phyloP scores from a whole-genome alignment of 1,140 invertebrate species.

The Platyura marginata region DNA sequence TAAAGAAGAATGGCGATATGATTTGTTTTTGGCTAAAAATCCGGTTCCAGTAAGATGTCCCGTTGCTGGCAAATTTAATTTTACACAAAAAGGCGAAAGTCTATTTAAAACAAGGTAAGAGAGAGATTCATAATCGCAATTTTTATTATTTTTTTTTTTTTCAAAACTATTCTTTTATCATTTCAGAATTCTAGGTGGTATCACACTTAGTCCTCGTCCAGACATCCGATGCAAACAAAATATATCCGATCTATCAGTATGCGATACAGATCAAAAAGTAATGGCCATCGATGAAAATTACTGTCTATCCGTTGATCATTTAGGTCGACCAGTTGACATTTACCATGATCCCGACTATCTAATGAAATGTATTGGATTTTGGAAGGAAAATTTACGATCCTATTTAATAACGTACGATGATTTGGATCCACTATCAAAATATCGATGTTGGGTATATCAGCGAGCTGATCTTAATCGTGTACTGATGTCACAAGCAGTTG shows the following conservation, averaged over 20 bases:
- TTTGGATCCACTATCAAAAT: slow-evolving; percentile 86
- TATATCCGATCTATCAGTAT: slow-evolving; percentile 87
- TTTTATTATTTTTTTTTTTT: neutral
- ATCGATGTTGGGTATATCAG: slow-evolving; percentile 96
- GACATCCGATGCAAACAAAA: slow-evolving; percentile 86
- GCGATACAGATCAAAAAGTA: slow-evolving; percentile 84
- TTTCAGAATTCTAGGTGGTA: slow-evolving; percentile 72
- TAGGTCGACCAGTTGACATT: slow-evolving; percentile 81
- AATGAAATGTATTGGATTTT: slow-evolving; percentile 94
- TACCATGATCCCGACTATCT: slow-evolving; percentile 93
- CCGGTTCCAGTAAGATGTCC: slow-evolving; percentile 87
- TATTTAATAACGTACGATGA: slow-evolving; percentile 95
- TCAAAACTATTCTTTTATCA: neutral
- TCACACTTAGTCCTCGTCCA: slow-evolving; percentile 79
- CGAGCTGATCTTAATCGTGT: slow-evolving; percentile 77
- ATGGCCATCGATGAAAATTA: slow-evolving; percentile 87
- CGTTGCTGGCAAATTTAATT: slow-evolving; percentile 89
- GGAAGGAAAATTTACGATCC: slow-evolving; percentile 95
- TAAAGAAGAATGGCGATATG: slow-evolving; percentile 70
- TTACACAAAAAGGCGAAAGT: slow-evolving; percentile 74
- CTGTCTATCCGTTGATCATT: slow-evolving; percentile 87
- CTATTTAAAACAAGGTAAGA: slow-evolving; percentile 57
- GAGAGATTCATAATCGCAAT: neutral
- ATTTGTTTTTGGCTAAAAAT: slow-evolving; percentile 73
- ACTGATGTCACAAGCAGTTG: slow-evolving; percentile 76